Conservation (phyloP, 2,113 vertebrate species). For the Oryzias woworae region DNA sequence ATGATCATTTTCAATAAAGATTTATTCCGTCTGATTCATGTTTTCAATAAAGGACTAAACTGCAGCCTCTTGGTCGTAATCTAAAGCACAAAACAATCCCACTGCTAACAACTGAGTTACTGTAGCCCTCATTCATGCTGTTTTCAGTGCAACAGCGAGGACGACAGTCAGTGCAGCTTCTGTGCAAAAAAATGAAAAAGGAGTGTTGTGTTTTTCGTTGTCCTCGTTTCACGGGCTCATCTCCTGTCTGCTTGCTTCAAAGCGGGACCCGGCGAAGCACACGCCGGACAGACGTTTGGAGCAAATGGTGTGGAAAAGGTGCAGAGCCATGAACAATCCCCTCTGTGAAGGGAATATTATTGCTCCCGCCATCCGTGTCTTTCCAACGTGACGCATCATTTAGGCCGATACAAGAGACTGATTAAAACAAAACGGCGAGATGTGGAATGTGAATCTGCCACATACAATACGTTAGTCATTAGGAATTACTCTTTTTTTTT, state of each 20-base stretch:
- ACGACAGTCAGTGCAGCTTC: background rate
- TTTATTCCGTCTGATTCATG: too few relatives aligned
- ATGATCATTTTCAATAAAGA: too few relatives aligned
- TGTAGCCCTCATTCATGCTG: background rate
- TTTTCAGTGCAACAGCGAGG: background rate
- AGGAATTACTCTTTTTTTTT: background rate
- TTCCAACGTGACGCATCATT: slow-evolving; percentile 42
- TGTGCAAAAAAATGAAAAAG: background rate
- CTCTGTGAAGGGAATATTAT: slow-evolving; percentile 36
- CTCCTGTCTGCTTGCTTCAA: slow-evolving; percentile 16
- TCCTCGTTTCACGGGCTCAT: slow-evolving; percentile 2
- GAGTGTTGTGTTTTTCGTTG: background rate
- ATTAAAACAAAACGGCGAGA: slow-evolving; percentile 12
- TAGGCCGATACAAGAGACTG: slow-evolving; percentile 39
- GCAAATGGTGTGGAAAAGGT: slow-evolving; percentile 41
- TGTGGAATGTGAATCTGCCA: background rate
- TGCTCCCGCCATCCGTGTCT: slow-evolving; percentile 26
- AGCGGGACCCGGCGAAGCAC: slow-evolving; percentile 6
- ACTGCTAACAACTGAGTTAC: background rate
- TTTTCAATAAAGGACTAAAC: too few relatives aligned
- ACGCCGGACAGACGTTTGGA: slow-evolving; percentile 14
- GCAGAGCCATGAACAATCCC: slow-evolving; percentile 25
- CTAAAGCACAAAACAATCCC: background rate
- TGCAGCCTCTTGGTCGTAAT: background rate
- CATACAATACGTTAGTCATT: too few relatives aligned